phyloP scores from a whole-genome alignment of 2,797 vertebrate genomes.

The Falco berigora region DNA sequence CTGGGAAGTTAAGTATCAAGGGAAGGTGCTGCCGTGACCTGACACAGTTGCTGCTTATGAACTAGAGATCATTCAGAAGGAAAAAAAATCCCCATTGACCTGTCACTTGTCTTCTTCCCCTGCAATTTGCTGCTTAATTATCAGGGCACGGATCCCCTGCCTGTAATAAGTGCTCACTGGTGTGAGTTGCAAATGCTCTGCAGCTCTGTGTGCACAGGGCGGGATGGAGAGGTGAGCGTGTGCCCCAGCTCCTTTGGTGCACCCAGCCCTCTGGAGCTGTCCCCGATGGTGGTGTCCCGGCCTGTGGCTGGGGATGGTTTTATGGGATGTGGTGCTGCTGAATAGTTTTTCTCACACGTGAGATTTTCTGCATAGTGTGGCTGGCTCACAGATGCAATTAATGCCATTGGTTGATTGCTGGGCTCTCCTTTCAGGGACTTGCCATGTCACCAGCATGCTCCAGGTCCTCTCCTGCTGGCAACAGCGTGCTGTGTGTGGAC shows the following conservation, averaged over 20 bases:
- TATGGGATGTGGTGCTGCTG: neutral
- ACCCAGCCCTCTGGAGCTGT: neutral
- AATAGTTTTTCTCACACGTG: neutral
- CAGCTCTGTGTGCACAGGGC: rapidly evolving
- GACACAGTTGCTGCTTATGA: neutral
- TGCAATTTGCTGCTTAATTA: neutral
- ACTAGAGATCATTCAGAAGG: neutral
- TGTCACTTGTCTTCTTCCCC: neutral
- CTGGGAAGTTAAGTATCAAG: neutral
- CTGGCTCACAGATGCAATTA: neutral
- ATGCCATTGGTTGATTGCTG: neutral
- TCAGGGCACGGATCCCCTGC: neutral
- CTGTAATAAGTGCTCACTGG: neutral
- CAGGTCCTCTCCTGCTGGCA: neutral
- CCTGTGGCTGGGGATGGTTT: neutral
- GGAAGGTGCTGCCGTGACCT: neutral
- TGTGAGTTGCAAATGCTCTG: rapidly evolving
- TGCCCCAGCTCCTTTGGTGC: neutral
- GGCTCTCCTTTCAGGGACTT: neutral
- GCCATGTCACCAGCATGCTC: neutral
- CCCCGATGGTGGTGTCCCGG: neutral
- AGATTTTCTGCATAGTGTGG: neutral
- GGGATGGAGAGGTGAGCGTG: rapidly evolving
- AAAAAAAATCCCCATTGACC: neutral
- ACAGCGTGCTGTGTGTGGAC: neutral